Evolutionary conservation across 2,888 invertebrate genomes (phyloP).

Genomic region (Fragum sueziense): DNA sequence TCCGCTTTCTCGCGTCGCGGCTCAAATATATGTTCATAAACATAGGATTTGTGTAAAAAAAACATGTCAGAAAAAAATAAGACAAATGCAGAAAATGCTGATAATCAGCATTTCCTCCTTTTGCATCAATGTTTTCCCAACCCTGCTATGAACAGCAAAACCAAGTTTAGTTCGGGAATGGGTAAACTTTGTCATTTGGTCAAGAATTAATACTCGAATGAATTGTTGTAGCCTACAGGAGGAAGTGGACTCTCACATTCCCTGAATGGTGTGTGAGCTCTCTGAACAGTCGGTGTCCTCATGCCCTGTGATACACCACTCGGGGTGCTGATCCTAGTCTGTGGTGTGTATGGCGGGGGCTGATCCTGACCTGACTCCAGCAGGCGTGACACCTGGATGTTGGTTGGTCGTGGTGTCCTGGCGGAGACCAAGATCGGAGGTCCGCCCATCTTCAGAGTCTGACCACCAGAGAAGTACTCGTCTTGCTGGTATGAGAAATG

Average conservation of each 20-base stretch:
- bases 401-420: not conserved
- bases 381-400: not conserved
- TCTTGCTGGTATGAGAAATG: no score
- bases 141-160: no score
- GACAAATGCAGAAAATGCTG: not conserved
- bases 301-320: slow-evolving; percentile 20
- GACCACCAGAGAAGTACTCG: slow-evolving; percentile 21
- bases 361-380: not conserved
- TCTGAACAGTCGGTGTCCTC: slow-evolving; percentile 8
- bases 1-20: no score
- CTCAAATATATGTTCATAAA: no score
- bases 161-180: no score
- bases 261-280: slow-evolving; percentile 31
- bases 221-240: slow-evolving; percentile 19
- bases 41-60: no score
- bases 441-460: not conserved
- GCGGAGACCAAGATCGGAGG: not conserved
- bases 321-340: slow-evolving; percentile 5
- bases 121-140: not conserved
- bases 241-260: slow-evolving; percentile 43
- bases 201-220: no score
- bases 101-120: not conserved
- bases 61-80: not conserved
- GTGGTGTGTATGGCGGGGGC: slow-evolving; percentile 1
- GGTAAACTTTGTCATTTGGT: no score